Evolutionary conservation across 1,140 invertebrate species (phyloP).

Genomic region (Leptoteleia sp.): DNA sequence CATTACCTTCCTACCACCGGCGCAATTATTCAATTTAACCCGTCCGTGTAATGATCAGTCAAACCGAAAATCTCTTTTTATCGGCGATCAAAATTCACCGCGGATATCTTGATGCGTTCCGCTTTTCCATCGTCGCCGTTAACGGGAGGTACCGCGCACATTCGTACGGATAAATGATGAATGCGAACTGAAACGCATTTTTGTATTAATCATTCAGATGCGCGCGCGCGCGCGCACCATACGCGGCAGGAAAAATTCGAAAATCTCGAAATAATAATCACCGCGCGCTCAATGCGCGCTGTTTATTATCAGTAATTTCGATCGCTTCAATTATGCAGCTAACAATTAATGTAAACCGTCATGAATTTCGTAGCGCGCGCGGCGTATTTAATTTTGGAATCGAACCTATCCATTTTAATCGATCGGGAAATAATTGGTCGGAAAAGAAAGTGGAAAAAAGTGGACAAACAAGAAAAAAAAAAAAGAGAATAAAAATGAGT

Average conservation of each 20-base stretch:
- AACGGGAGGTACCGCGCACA: too few relatives aligned
- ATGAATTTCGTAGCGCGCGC: slow-evolving; percentile 5
- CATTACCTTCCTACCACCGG: too few relatives aligned
- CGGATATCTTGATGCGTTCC: too few relatives aligned
- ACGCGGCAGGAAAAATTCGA: slow-evolving; percentile 3
- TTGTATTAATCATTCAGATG: neutral
- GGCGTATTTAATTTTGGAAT: slow-evolving; percentile 4
- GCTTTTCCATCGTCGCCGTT: neutral
- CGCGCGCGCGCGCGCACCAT: neutral
- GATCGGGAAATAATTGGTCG: neutral
- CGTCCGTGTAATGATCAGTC: neutral
- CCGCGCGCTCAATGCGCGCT: neutral
- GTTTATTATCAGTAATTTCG: slow-evolving; percentile 10
- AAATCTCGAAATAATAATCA: slow-evolving; percentile 10
- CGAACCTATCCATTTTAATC: neutral
- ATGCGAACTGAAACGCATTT: too few relatives aligned
- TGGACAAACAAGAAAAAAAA: neutral
- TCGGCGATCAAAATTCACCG: too few relatives aligned
- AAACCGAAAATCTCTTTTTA: neutral
- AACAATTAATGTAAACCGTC: slow-evolving; percentile 17
- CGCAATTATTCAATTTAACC: slow-evolving; percentile 4
- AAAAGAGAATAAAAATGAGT: too few relatives aligned
- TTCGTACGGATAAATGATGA: too few relatives aligned
- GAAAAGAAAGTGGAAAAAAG: neutral
- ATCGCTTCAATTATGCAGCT: slow-evolving; percentile 15